These are phyloP conservation scores for Mayetiola destructor DNA, from an alignment of 2,888 invertebrate species.

Conservation along the genomic window DNA sequence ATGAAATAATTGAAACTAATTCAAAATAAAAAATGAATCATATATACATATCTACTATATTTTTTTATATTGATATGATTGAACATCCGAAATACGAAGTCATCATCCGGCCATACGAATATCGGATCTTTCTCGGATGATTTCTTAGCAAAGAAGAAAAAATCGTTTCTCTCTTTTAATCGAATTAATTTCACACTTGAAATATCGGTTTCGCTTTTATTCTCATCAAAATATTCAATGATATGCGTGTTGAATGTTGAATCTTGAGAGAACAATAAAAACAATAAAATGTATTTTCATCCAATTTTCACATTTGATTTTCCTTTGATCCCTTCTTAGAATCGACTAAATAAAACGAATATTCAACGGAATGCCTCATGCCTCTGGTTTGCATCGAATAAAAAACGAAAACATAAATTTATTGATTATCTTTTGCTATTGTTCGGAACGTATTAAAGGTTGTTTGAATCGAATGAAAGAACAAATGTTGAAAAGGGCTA, in stretches of 20 bases:
- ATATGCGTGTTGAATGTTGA: neutral
- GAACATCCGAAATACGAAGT: too few relatives aligned
- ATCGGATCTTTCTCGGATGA: neutral
- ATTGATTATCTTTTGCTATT: too few relatives aligned
- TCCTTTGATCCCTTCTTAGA: neutral
- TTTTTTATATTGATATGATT: too few relatives aligned
- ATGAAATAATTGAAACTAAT: too few relatives aligned
- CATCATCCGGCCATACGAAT: neutral
- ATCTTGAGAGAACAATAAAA: constrained; percentile 4
- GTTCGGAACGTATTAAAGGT: too few relatives aligned
- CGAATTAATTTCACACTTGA: constrained; percentile 15
- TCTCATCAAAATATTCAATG: neutral
- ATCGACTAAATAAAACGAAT: too few relatives aligned
- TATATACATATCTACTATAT: too few relatives aligned
- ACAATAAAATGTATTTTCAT: neutral
- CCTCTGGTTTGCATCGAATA: too few relatives aligned
- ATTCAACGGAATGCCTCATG: too few relatives aligned
- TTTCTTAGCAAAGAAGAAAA: neutral
- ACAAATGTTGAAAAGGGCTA: neutral
- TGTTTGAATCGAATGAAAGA: too few relatives aligned
- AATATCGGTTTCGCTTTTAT: neutral
- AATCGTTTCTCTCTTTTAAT: neutral
- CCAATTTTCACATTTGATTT: neutral
- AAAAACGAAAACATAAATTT: too few relatives aligned
- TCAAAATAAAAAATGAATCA: too few relatives aligned